Conservation (phyloP, 2,888 invertebrate species). For the Drosophila dives region DNA sequence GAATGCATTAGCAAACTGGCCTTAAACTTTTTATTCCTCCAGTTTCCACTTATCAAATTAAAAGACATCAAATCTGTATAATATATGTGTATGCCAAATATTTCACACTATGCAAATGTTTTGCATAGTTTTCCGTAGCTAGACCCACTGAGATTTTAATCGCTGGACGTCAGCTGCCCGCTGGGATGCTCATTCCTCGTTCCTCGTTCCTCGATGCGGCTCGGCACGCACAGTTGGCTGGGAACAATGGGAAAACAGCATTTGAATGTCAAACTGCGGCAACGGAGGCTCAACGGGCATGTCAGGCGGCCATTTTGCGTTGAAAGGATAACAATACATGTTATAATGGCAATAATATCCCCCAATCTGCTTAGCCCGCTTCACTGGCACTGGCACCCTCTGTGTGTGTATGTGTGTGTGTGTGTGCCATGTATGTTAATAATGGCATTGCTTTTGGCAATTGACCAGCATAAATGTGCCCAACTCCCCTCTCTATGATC, state of each 20-base stretch:
- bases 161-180: conserved; percentile 66
- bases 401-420: conserved; percentile 4
- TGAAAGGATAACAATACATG: conserved; percentile 76
- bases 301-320: conserved; percentile 75
- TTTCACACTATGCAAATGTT: conserved; percentile 59
- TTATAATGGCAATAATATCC: conserved; percentile 63
- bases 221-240: conserved; percentile 73
- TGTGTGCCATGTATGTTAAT: conserved; percentile 49
- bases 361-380: conserved; percentile 71
- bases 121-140: conserved; percentile 55
- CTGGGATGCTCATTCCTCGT: conserved; percentile 42
- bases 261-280: conserved; percentile 68
- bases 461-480: conserved; percentile 78
- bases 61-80: conserved; percentile 38
- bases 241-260: conserved; percentile 67
- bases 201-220: conserved; percentile 33
- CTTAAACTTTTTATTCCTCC: conserved; percentile 3
- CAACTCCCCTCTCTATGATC: conserved; percentile 12
- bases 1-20: background rate
- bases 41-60: conserved; percentile 52
- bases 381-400: conserved; percentile 37
- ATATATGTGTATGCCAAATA: conserved; percentile 59
- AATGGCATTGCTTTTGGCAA: conserved; percentile 74
- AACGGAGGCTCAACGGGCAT: conserved; percentile 20
- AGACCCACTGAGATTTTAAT: conserved; percentile 68